These are phyloP conservation scores for Serilophus lunatus DNA, from an alignment of 2,113 vertebrate genomes.

Conservation along the genomic window DNA sequence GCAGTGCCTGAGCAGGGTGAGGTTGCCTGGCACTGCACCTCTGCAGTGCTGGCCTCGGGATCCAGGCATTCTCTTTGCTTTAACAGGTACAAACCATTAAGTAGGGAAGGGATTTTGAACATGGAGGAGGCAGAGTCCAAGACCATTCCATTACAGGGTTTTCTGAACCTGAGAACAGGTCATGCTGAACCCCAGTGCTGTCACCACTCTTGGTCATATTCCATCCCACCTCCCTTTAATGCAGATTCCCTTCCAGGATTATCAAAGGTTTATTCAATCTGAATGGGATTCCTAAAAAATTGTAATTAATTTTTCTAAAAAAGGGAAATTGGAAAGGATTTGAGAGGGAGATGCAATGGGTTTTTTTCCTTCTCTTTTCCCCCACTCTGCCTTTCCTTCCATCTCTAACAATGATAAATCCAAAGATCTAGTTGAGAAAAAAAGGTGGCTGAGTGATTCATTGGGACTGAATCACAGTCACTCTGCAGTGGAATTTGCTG, in stretches of 20 bases:
- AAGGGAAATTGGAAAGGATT: background rate
- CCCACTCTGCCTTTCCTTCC: background rate
- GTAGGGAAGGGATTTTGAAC: background rate
- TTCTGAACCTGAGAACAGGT: background rate
- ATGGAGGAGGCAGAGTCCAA: background rate
- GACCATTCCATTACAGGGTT: rapidly evolving
- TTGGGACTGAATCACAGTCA: slow-evolving; percentile 28
- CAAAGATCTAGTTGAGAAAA: background rate
- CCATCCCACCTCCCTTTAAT: background rate
- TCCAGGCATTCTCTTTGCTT: background rate
- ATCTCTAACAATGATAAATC: slow-evolving; percentile 26
- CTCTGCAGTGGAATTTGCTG: background rate
- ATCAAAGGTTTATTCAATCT: background rate
- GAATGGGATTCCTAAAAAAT: background rate
- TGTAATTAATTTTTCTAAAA: background rate
- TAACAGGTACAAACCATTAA: background rate
- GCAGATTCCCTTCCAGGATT: background rate
- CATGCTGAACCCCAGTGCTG: background rate
- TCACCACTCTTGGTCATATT: background rate
- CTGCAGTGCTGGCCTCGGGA: background rate
- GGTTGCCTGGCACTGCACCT: background rate
- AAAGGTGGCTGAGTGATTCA: slow-evolving; percentile 49
- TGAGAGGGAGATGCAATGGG: background rate
- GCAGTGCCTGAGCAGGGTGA: background rate
- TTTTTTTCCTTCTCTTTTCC: background rate